These are phyloP conservation scores for Aethina tumida DNA, from an alignment of 1,140 invertebrate genomes.

Conservation along the genomic window DNA sequence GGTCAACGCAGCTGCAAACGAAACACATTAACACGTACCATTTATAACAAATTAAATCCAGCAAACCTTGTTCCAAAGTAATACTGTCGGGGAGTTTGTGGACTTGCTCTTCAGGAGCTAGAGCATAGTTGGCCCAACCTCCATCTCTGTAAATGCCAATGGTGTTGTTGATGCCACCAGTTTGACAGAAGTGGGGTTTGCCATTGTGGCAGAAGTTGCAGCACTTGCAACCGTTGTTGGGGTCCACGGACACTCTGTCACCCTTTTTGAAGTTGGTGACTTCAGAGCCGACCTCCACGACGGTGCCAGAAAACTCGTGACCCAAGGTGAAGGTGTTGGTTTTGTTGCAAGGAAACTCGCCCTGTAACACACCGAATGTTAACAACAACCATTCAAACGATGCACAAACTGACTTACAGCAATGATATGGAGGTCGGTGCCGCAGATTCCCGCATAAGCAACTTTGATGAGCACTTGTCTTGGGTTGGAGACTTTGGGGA, in stretches of 20 bases:
- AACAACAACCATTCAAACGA: constrained; percentile 1
- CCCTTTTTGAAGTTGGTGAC: constrained; percentile 51
- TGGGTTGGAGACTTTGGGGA: constrained; percentile 40
- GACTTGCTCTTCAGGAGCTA: constrained; percentile 50
- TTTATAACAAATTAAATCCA: too few species aligned
- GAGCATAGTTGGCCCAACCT: constrained; percentile 54
- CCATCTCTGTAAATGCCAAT: constrained; percentile 55
- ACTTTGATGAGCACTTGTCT: constrained; percentile 53
- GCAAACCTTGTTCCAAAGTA: constrained; percentile 43
- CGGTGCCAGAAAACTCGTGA: constrained; percentile 58
- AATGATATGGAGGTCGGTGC: constrained; percentile 71
- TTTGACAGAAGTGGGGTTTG: constrained; percentile 49
- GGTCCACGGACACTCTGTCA: constrained; percentile 55
- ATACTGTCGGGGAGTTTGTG: constrained; percentile 42
- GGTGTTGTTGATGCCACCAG: constrained; percentile 49
- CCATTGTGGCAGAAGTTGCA: constrained; percentile 49
- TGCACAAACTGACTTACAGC: constrained; percentile 38
- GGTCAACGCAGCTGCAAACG: constrained; percentile 42
- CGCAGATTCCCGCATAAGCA: constrained; percentile 63
- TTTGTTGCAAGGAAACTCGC: constrained; percentile 51
- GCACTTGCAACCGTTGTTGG: constrained; percentile 52
- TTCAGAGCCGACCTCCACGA: constrained; percentile 45
- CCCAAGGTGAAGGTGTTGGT: constrained; percentile 47
- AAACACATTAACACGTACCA: too few species aligned
- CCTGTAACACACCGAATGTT: constrained; percentile 36